These are phyloP conservation scores for Euwallacea similis DNA, from an alignment of 1,140 invertebrate genomes.

Conservation along the genomic window DNA sequence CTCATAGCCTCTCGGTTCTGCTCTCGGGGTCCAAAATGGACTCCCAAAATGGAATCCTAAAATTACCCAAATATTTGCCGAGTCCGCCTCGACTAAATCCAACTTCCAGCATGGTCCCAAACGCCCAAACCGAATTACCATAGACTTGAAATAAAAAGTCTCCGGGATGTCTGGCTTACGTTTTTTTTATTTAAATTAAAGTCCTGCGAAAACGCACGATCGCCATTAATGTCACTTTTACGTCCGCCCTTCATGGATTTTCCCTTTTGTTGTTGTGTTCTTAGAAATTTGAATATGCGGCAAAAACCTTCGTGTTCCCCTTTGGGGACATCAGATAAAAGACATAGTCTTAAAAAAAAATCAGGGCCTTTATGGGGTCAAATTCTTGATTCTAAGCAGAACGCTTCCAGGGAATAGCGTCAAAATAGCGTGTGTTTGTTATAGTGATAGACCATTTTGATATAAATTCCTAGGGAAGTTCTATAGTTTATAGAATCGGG, in stretches of 20 bases:
- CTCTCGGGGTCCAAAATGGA: too few relatives aligned
- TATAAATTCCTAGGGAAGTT: too few relatives aligned
- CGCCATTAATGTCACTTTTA: neutral
- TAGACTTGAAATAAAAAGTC: too few relatives aligned
- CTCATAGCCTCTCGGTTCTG: too few relatives aligned
- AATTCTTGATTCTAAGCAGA: neutral
- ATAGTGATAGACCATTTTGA: neutral
- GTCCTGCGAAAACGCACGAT: neutral
- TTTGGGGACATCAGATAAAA: neutral
- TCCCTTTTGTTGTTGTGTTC: constrained; percentile 4
- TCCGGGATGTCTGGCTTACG: neutral
- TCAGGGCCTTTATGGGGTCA: neutral
- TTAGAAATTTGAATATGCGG: neutral
- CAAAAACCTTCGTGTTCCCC: neutral
- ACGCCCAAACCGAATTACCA: too few relatives aligned
- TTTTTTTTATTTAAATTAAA: constrained; percentile 13
- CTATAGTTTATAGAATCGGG: too few relatives aligned
- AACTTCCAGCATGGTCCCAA: too few relatives aligned
- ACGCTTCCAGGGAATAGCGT: neutral
- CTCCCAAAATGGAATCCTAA: too few relatives aligned
- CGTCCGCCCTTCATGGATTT: neutral
- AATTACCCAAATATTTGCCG: too few relatives aligned
- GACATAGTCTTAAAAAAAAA: neutral
- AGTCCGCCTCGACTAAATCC: too few relatives aligned
- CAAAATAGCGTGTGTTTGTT: neutral